These are phyloP conservation scores for silkworm (Bombyx mori) DNA, from an alignment of 1,140 invertebrate genomes.

Conservation along the genomic window DNA sequence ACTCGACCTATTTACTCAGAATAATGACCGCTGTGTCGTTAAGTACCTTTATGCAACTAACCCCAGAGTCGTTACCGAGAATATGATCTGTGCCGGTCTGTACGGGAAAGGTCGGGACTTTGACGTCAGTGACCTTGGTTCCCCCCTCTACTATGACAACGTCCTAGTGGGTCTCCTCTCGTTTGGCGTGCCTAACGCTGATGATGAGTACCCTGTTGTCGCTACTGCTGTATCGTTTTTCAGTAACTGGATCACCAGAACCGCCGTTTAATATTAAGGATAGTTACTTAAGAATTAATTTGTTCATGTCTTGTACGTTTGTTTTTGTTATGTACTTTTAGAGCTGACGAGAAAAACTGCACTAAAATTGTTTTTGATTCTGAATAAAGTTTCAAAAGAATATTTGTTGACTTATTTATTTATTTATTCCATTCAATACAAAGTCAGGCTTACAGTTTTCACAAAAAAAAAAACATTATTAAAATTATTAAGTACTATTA, in stretches of 20 bases:
- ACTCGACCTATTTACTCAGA: conserved; percentile 4
- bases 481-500: too few relatives aligned
- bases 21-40: conserved; percentile 10
- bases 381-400: too few relatives aligned
- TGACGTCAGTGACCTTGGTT: conserved; percentile 73
- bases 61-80: conserved; percentile 21
- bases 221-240: conserved; percentile 68
- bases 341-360: too few relatives aligned
- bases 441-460: too few relatives aligned
- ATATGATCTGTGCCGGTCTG: conserved; percentile 36
- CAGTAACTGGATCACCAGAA: conserved; percentile 53
- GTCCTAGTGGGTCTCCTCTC: conserved; percentile 68
- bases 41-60: conserved; percentile 7
- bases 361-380: too few relatives aligned
- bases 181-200: conserved; percentile 47
- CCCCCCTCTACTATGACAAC: conserved; percentile 65
- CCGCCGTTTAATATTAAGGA: conserved; percentile 13
- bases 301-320: too few relatives aligned
- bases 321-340: too few relatives aligned
- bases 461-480: too few relatives aligned
- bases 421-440: too few relatives aligned
- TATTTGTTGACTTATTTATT: too few relatives aligned
- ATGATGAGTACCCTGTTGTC: conserved; percentile 65
- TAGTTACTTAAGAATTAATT: too few relatives aligned
- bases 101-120: background rate